Evolutionary conservation across 2,797 vertebrate genomes (phyloP).

Genomic region (Gephyroberyx darwinii): DNA sequence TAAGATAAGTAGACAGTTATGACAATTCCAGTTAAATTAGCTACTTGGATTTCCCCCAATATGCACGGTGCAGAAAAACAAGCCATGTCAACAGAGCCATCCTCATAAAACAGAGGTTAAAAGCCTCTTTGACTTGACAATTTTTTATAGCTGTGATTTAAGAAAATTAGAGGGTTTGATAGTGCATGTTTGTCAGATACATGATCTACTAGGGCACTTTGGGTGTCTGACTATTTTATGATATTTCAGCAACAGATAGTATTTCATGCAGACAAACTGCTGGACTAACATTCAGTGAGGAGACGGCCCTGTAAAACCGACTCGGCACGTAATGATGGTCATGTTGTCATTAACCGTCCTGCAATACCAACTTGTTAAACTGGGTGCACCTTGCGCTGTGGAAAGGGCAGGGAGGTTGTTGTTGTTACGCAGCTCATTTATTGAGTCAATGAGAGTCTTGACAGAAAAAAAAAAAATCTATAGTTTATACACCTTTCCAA

Average conservation of each 20-base stretch:
- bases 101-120: constrained; percentile 55
- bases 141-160: constrained; percentile 73
- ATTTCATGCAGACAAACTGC: constrained; percentile 38
- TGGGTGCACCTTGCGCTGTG: background rate
- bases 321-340: constrained; percentile 24
- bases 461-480: too few species aligned
- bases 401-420: too few species aligned
- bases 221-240: constrained; percentile 58
- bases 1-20: constrained; percentile 19
- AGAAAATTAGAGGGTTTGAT: constrained; percentile 76
- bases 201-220: constrained; percentile 56
- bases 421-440: background rate
- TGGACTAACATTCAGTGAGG: constrained; percentile 44
- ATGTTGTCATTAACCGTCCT: too few species aligned
- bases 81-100: constrained; percentile 37
- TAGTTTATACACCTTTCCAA: too few species aligned
- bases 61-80: constrained; percentile 37
- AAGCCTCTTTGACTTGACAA: constrained; percentile 56
- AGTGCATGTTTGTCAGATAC: constrained; percentile 61
- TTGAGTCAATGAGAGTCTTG: background rate
- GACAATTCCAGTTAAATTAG: constrained; percentile 18
- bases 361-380: background rate
- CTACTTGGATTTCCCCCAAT: constrained; percentile 24
- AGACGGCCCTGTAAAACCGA: constrained; percentile 20
- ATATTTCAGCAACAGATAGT: constrained; percentile 29